Base-by-base conservation (phyloP, 2,888 invertebrate genomes). In the Diplazon laetatorius region DNA sequence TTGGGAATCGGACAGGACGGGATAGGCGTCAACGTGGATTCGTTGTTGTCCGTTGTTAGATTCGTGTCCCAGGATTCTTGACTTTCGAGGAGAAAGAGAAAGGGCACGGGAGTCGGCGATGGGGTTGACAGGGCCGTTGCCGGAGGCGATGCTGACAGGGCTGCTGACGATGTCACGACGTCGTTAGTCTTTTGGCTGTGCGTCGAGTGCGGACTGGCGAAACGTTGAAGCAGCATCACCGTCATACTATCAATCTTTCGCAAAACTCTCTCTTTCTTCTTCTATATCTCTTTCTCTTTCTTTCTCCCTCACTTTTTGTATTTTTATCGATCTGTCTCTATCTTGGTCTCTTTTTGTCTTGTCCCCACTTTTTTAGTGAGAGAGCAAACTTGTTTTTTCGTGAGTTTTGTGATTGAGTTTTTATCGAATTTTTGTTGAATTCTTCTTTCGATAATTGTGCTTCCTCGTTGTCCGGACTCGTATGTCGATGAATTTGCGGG, bases 151-250 rank as follows among this genome's bases (percentile, higher is more conserved):
- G 76, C 65, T 25, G 80, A 65, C 18, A 44, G 62, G 18, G 35
- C 50, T n/a, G n/a, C n/a, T 39, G 75, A 63, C 72, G 71, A 62
- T 35, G 37, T 62, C 59, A 63, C 72, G 81, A 85, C 88, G 80
- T 89, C 88, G 85, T 80, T 79, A 39, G 84, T 87, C 84, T 89
- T 90, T 83, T 88, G 89, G 87, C 86, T 88, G 83, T 87, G 87
- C 87, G 89, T 90, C 86, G 89, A 88, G 86, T 91, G 90, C 86
- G 89, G 89, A 86, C 89, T 89, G 87, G 88, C 87, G 85, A 90
- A 90, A 88, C 90, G 91, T 91, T 91, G 90, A 87, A 91, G 90
- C 90, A 91, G 90, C 91, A 91, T 91, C 89, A 90, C 91, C 89
- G 90, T 91, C 90, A 91, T 91, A 88, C 90, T 91, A 90, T 85